Evolutionary conservation across 2,888 invertebrate species (phyloP), one percentile per base, ranked within the genome.

Genomic region (Nymphalis polychloros): DNA sequence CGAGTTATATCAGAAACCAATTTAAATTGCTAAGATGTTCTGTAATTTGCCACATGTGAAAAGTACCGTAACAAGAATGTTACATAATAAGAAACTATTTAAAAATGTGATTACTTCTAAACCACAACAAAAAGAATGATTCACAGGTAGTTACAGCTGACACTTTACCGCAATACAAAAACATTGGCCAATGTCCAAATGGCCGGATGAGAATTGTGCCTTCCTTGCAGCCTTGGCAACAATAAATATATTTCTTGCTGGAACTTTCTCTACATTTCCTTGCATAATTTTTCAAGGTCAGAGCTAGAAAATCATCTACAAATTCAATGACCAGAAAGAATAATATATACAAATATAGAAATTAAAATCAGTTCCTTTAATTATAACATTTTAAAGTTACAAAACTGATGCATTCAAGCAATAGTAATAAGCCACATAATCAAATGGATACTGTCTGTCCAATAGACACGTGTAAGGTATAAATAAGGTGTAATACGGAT

Each of bases 181-280:
- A 63, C 66, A 66, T 59, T 69, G 69, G 69, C 63, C 35, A 19
- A 13, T 27, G 17, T 69, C 69, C 69, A 69, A 69, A 66, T 23
- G 49, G 20, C 10, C 48, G 48, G 48, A 57, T 53, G 46, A 19
- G 50, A 60, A 59, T 57, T 50, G 55, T 60, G 64, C 55, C 61
- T 64, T 17, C 31, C 19, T 57, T 1, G 13, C 17, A 19, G 46
- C 61, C 65, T 69, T 62, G 47, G 49, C 27, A 16, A 16, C 8
- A 31, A 46, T 41, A 13, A 57, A 57, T 27, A 20, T 41, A 64
- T 59, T 67, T 67, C 13, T 19, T 41, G 19, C 13, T 19, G 47
- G n/a, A 17, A 55, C 16, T 31, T 41, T 52, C 17, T 20, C 41
- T 41, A 35, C 17, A 52, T 52, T 50, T 59, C 13, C 13, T 41